Percentiles rank a stretch among this genome's conserved stretches.
phyloP scores from a whole-genome alignment of 2,797 vertebrate genomes.

The Melanotaenia maccullochi region DNA sequence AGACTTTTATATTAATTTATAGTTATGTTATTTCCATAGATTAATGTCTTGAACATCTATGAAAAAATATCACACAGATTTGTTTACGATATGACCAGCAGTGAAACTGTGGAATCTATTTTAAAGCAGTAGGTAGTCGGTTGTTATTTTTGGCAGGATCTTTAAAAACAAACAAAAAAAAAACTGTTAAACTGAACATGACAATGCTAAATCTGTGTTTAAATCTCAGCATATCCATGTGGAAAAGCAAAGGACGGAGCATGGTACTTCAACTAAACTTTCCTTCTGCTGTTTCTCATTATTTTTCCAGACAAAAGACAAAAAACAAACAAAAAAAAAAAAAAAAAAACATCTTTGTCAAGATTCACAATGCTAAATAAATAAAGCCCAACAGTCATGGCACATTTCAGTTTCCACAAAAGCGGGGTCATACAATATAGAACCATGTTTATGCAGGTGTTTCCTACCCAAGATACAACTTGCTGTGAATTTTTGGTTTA shows the following conservation, averaged over 20 bases:
- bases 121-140: conserved; percentile 65
- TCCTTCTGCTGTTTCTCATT: conserved; percentile 36
- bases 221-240: conserved; percentile 29
- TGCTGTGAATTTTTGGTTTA: conserved; percentile 2
- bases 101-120: conserved; percentile 38
- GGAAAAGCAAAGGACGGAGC: conserved; percentile 39
- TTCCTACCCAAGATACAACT: conserved; percentile 1
- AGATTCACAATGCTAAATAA: conserved; percentile 15
- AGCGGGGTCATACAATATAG: conserved; percentile 26
- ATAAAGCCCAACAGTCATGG: too few species aligned
- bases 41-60: conserved; percentile 40
- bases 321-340: conserved; percentile 5
- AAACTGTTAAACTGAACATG: conserved; percentile 29
- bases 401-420: conserved; percentile 10
- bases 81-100: conserved; percentile 21
- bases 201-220: conserved; percentile 34
- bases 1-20: conserved; percentile 56
- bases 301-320: too few species aligned
- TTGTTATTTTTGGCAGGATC: conserved; percentile 62
- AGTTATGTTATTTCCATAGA: conserved; percentile 50
- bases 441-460: conserved; percentile 42
- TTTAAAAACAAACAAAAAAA: conserved; percentile 29
- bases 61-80: conserved; percentile 47
- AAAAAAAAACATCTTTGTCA: conserved; percentile 35
- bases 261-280: conserved; percentile 22